These are phyloP conservation scores for Siniperca chuatsi DNA, from an alignment of 2,113 vertebrate species.

Conservation along the genomic window DNA sequence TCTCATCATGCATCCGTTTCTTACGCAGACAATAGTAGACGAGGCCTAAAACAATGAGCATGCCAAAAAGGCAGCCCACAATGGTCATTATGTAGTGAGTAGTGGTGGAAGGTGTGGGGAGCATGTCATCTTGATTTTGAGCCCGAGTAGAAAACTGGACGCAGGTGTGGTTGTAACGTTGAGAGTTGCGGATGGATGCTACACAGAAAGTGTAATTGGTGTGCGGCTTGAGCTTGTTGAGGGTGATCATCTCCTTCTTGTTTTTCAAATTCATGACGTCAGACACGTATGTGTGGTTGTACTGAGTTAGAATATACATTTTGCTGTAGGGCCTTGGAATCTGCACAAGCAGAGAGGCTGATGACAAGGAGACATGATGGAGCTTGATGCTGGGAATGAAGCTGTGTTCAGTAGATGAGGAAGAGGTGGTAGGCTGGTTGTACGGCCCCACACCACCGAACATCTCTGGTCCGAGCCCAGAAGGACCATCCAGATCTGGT, in stretches of 20 bases:
- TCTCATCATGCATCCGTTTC: conserved; percentile 93
- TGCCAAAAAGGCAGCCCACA: conserved; percentile 96
- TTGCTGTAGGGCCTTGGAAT: conserved; percentile 97
- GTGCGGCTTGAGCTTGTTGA: conserved; percentile 92
- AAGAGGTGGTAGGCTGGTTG: conserved; percentile 88
- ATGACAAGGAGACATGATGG: conserved; percentile 92
- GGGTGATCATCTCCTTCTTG: conserved; percentile 94
- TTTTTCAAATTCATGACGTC: conserved; percentile 96
- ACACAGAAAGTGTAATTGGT: conserved; percentile 98
- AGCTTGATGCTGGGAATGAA: conserved; percentile 93
- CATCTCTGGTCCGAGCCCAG: conserved; percentile 90
- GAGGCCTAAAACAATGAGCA: conserved; percentile 95
- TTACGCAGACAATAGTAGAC: conserved; percentile 97
- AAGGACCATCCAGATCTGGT: conserved; percentile 89
- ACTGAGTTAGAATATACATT: conserved; percentile 98
- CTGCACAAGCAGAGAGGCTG: conserved; percentile 93
- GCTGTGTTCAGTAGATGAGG: conserved; percentile 89
- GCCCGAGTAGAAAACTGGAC: conserved; percentile 91
- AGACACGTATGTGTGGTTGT: conserved; percentile 95
- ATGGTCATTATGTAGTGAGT: conserved; percentile 99
- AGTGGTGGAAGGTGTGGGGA: conserved; percentile 93
- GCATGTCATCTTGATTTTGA: conserved; percentile 85
- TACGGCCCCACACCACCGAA: conserved; percentile 91
- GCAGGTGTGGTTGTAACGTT: conserved; percentile 97
- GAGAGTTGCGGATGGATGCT: conserved; percentile 95